These are phyloP conservation scores for Hetaerina titia DNA, from an alignment of 2,888 invertebrate species.

Conservation along the genomic window DNA sequence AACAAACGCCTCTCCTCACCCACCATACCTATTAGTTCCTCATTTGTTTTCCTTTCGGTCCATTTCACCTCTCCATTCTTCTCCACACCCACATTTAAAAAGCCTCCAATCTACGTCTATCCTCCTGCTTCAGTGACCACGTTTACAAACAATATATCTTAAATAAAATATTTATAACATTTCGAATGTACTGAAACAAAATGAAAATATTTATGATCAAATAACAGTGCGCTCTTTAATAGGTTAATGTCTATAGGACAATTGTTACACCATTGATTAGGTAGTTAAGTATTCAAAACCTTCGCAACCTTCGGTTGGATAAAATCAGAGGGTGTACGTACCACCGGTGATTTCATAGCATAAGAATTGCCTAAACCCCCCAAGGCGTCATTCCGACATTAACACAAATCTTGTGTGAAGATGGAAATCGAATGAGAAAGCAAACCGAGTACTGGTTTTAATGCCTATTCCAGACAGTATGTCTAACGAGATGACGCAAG, in stretches of 20 bases:
- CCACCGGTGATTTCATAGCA: neutral
- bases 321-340: neutral
- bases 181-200: too few species aligned
- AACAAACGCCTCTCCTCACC: too few species aligned
- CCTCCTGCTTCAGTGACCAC: too few species aligned
- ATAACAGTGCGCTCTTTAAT: neutral
- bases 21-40: too few species aligned
- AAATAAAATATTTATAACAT: too few species aligned
- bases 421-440: neutral
- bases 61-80: too few species aligned
- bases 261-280: neutral
- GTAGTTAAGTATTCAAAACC: neutral
- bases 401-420: neutral
- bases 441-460: neutral
- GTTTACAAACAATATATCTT: too few species aligned
- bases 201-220: neutral
- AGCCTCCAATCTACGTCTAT: too few species aligned
- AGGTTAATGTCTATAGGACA: neutral
- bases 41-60: too few species aligned
- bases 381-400: neutral
- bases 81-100: too few species aligned
- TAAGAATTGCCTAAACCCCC: too few species aligned
- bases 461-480: neutral
- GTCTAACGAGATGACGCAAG: neutral
- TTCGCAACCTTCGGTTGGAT: neutral